Base-by-base conservation (phyloP, 2,888 invertebrate genomes). In the Empis stercorea region DNA sequence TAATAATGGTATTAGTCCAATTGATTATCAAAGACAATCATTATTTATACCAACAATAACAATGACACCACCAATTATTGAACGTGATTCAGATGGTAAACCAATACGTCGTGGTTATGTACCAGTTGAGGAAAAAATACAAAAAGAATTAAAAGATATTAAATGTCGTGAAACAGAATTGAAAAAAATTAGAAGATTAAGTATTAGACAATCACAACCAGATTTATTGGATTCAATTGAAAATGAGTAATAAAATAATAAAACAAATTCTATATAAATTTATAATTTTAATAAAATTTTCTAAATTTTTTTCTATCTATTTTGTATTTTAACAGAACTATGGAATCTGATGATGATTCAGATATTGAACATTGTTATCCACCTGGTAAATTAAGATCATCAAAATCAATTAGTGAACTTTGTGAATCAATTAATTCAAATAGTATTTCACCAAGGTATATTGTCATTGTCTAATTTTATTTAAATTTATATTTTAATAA, bases 71-170 rank as follows among this genome's bases (percentile, higher is more conserved):
- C 61, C 67, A 23, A 65, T 72, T 49, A 73, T 76, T 51, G 70
- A 72, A 48, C 74, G 77, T 46, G 75, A 76, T 42, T 68, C 74
- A 2, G 76, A 78, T 53, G 81, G 80, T 1, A 76, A 78, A 55
- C 78, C 79, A 1, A 72, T 81, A 30, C 74, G 87, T 47, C 85
- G 84, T 54, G 87, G 87, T 14, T 87, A 78, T 64, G 79, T 87
- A 5, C 84, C 89, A 0, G 87, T 91, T 3, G 89, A 92, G 63
- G 84, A 87, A 59, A 88, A 87, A 67, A 92, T 93, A 57, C 85
- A 87, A 60, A 81, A 81, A 52, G 93, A 93, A 65, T 70, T 93
- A 44, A 75, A 80, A 61, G 91, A 92, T 58, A 84, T 91, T 77
- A 84, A 86, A 60, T 78, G 79, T 54, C 73, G 88, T 47, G 88